A percentile compares a stretch with the other conserved stretches of the same genome.
phyloP scores from a whole-genome alignment of 2,888 invertebrate genomes.

The Eupithecia pulchellata region DNA sequence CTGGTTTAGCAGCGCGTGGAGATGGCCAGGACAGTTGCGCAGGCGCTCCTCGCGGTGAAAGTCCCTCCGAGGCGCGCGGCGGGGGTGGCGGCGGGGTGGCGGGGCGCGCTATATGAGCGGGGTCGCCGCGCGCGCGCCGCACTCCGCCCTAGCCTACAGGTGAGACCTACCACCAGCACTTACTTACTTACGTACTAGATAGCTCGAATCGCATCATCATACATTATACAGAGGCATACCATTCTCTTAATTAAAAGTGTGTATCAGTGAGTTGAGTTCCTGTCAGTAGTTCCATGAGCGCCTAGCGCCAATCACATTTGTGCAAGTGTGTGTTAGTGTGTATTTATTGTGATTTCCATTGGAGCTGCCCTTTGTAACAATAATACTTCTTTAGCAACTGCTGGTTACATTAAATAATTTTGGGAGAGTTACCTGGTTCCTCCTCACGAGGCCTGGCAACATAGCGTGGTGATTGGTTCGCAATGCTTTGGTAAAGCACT shows the following conservation, averaged over 20 bases:
- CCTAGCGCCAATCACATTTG: neutral
- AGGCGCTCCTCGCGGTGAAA: slow-evolving; percentile 70
- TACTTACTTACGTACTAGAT: neutral
- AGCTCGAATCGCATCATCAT: neutral
- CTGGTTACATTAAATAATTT: neutral
- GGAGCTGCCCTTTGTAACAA: no score
- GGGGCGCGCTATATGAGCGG: slow-evolving; percentile 72
- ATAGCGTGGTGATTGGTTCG: neutral
- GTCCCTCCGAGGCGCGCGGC: slow-evolving; percentile 61
- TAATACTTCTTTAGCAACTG: no score
- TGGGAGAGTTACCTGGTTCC: neutral
- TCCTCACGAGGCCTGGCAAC: neutral
- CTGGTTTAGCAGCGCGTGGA: slow-evolving; percentile 55
- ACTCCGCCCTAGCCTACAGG: slow-evolving; percentile 70
- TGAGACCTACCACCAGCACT: slow-evolving; percentile 56
- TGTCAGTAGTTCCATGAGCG: neutral
- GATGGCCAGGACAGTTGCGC: slow-evolving; percentile 70
- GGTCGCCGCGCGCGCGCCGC: slow-evolving; percentile 73
- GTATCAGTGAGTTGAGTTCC: neutral
- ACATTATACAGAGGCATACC: neutral
- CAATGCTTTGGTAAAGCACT: neutral
- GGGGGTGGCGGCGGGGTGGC: slow-evolving; percentile 66
- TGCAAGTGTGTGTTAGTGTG: neutral
- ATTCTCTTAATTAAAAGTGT: neutral
- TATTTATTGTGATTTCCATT: neutral